Base-by-base conservation (phyloP, 1,140 invertebrate species). In the Sycobia sp. region DNA sequence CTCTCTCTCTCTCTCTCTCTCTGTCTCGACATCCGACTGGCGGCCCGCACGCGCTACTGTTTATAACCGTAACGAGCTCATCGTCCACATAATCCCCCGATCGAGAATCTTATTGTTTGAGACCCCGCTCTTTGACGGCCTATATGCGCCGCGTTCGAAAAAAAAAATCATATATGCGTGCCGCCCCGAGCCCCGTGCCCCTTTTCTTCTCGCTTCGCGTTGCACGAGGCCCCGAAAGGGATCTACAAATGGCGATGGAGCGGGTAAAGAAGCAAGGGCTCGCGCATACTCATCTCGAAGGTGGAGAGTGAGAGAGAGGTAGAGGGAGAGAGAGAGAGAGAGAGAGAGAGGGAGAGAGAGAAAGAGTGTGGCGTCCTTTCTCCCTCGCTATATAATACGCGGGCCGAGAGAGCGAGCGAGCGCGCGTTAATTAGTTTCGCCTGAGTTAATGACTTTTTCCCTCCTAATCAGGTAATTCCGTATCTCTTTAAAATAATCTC, bases 401-500 rank as follows among this genome's bases (percentile, higher is more conserved):
- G n/a, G n/a, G n/a, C n/a, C n/a, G n/a, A n/a, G n/a, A 56, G 59
- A 55, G 58, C 65, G 49, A 62, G 66, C 62, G 67, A 41, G 65
- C 44, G 68, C 68, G 73, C 79, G 76, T 82, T 82, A 82, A 82
- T 82, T 82, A 80, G 78, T 80, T 82, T 81, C 78, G 76, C 77
- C 75, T 71, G 76, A 81, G 80, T 81, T 82, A 82, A 82, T 81
- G 77, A 82, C 80, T 81, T 81, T 80, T 80, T 79, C 78, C 77
- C 79, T 80, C 73, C 79, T 81, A 82, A 82, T 82, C 80, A 82
- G 78, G 79, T 80, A 79, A 82, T 82, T 81, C 74, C 77, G 75
- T 82, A 81, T 82, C 79, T 82, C 78, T 82, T 81, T 81, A 81
- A 81, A 82, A 81, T 82, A 81, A 82, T 82, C 79, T 80, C 71